These are phyloP conservation scores for Ophion slaviceki DNA, from an alignment of 2,888 invertebrate genomes.

Conservation along the genomic window DNA sequence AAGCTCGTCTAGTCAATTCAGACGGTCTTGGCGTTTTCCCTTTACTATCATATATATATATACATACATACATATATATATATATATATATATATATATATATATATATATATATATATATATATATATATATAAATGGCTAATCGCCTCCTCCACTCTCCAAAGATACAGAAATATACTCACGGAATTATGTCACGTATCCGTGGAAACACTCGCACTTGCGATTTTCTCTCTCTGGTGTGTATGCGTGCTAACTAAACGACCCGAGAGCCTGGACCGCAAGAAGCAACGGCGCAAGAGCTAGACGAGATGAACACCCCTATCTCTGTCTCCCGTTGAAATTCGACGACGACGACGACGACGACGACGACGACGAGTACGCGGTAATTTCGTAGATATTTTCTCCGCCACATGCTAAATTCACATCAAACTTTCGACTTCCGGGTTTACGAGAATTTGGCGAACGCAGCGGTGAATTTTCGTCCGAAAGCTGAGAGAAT, in stretches of 20 bases:
- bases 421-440: conserved; percentile 59
- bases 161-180: conserved; percentile 77
- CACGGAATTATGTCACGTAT: conserved; percentile 79
- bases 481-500: background rate
- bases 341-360: conserved; percentile 42
- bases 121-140: conserved; percentile 9
- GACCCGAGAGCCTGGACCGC: conserved; percentile 24
- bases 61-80: background rate
- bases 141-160: conserved; percentile 62
- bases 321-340: conserved; percentile 46
- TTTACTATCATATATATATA: conserved; percentile 33
- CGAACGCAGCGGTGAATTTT: background rate
- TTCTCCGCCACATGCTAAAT: conserved; percentile 57
- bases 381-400: conserved; percentile 56
- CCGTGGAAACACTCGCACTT: conserved; percentile 64
- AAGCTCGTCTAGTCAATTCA: conserved; percentile 60
- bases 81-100: conserved; percentile 11
- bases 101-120: conserved; percentile 1
- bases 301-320: conserved; percentile 34
- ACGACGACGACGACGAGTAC: conserved; percentile 35
- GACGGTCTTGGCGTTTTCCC: conserved; percentile 60
- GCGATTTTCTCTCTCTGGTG: conserved; percentile 40
- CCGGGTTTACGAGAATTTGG: conserved; percentile 51
- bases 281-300: conserved; percentile 24
- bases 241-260: conserved; percentile 19